Conservation (phyloP, 2,797 vertebrate genomes). For the Agapornis canus region DNA sequence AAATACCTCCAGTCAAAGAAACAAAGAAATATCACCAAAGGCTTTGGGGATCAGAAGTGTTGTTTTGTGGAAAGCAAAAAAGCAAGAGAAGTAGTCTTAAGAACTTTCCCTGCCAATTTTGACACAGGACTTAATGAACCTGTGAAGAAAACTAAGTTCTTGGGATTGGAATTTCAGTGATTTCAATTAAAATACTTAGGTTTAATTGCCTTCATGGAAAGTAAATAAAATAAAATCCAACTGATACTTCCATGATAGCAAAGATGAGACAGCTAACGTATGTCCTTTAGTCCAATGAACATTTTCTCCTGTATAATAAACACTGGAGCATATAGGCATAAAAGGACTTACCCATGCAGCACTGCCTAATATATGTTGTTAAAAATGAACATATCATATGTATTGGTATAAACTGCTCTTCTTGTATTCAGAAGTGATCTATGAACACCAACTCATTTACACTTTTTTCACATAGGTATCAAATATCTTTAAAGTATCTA, state of each 20-base stretch:
- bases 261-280: background rate
- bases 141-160: background rate
- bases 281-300: background rate
- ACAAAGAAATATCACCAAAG: background rate
- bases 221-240: background rate
- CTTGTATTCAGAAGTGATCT: background rate
- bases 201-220: background rate
- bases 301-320: background rate
- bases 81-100: background rate
- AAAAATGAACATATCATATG: background rate
- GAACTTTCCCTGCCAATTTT: background rate
- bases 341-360: background rate
- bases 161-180: background rate
- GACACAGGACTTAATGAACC: background rate
- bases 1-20: background rate
- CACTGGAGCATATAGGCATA: background rate
- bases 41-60: background rate
- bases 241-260: background rate
- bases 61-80: background rate
- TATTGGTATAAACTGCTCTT: background rate
- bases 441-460: background rate
- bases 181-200: background rate
- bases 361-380: background rate
- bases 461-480: background rate
- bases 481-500: background rate